Evolutionary conservation across 2,888 invertebrate genomes (phyloP).

Genomic region (Esperia sulphurella): DNA sequence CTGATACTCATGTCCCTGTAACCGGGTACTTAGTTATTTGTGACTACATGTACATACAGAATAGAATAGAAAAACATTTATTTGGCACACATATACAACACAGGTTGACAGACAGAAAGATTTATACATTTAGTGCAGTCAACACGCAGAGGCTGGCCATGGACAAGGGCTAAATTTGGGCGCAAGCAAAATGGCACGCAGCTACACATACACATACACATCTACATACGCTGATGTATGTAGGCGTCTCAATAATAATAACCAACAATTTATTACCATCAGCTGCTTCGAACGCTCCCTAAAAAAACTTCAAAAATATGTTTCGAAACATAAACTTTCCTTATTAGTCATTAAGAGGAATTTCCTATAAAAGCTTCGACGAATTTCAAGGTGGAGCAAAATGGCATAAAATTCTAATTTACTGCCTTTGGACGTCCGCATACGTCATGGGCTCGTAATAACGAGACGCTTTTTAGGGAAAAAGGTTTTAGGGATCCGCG

Average conservation of each 20-base stretch:
- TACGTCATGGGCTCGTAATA: not conserved
- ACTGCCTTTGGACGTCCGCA: conserved; percentile 4
- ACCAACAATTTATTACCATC: not conserved
- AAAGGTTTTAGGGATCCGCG: not conserved
- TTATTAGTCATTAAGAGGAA: conserved; percentile 5
- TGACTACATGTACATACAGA: too few relatives aligned
- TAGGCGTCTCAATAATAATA: not conserved
- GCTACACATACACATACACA: too few relatives aligned
- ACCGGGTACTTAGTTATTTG: too few relatives aligned
- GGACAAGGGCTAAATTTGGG: too few relatives aligned
- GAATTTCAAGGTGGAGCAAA: conserved; percentile 10
- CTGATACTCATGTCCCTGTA: too few relatives aligned
- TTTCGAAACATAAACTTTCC: not conserved
- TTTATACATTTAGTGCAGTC: too few relatives aligned
- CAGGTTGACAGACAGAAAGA: too few relatives aligned
- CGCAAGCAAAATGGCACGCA: too few relatives aligned
- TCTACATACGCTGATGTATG: too few relatives aligned
- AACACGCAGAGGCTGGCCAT: too few relatives aligned
- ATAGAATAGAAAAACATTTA: too few relatives aligned
- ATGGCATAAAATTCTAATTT: conserved; percentile 13
- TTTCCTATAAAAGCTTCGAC: conserved; percentile 5
- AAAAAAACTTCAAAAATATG: not conserved
- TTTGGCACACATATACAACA: too few relatives aligned
- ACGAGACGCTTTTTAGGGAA: not conserved
- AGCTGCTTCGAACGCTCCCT: not conserved